Percentiles rank a stretch among this genome's conserved stretches.
Evolutionary conservation across 2,888 invertebrate species (phyloP).

Genomic region (Dexiosoma caninum): DNA sequence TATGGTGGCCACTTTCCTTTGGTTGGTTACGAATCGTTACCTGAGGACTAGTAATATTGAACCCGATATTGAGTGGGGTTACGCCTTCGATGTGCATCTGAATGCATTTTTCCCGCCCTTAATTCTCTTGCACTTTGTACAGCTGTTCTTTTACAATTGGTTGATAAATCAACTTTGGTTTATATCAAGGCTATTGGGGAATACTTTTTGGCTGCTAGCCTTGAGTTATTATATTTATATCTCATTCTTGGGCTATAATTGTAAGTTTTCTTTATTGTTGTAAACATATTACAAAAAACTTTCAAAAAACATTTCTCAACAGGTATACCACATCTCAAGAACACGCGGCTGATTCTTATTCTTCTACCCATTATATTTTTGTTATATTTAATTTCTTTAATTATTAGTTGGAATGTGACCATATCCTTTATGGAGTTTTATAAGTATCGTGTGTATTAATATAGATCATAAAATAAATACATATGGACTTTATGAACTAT

Average conservation of each 20-base stretch:
- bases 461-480: not conserved
- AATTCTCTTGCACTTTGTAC: constrained; percentile 93
- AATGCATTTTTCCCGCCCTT: constrained; percentile 99
- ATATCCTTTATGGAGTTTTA: constrained; percentile 90
- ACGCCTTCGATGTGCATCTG: constrained; percentile 98
- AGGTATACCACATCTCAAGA: constrained; percentile 92
- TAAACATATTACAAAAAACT: not conserved
- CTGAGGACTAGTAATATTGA: constrained; percentile 73
- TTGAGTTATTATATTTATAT: constrained; percentile 96
- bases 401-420: constrained; percentile 91
- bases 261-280: constrained; percentile 81
- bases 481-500: too few species aligned
- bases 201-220: constrained; percentile 95
- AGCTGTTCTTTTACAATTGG: constrained; percentile 91
- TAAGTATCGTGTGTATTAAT: constrained; percentile 85
- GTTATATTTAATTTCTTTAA: constrained; percentile 86
- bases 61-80: constrained; percentile 94
- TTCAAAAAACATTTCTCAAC: constrained; percentile 62
- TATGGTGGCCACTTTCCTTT: constrained; percentile 90
- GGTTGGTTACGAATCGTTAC: constrained; percentile 82
- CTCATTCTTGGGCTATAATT: constrained; percentile 97
- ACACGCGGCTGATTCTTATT: constrained; percentile 89
- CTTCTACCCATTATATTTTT: constrained; percentile 88
- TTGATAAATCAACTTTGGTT: constrained; percentile 87
- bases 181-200: constrained; percentile 90